Conservation (phyloP, 1,140 invertebrate genomes). For the Hylaeus anthracinus region DNA sequence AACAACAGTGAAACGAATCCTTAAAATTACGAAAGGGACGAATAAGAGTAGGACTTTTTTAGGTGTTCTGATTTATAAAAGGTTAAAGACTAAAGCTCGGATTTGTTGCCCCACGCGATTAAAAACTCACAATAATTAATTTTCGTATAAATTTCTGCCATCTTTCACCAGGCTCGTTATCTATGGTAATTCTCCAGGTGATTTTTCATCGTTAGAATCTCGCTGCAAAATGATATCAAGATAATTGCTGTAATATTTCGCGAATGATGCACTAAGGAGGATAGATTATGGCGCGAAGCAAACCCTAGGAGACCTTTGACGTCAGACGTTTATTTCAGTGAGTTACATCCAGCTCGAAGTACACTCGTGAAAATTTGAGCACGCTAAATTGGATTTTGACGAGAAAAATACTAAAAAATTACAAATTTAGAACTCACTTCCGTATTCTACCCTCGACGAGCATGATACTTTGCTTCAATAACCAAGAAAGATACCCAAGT, state of each 20-base stretch:
- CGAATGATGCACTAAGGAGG: background rate
- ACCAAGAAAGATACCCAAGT: too few species aligned
- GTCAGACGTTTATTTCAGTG: too few species aligned
- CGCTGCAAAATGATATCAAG: slow-evolving; percentile 23
- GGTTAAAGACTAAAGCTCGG: too few species aligned
- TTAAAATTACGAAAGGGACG: too few species aligned
- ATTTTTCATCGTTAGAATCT: slow-evolving; percentile 31
- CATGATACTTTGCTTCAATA: too few species aligned
- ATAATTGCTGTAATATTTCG: slow-evolving; percentile 35
- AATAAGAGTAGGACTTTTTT: too few species aligned
- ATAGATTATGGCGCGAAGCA: slow-evolving; percentile 1
- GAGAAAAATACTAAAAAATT: too few species aligned
- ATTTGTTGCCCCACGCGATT: too few species aligned
- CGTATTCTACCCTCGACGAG: too few species aligned
- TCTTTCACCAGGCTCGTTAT: background rate
- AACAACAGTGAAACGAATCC: background rate
- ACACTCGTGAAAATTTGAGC: background rate
- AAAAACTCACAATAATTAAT: background rate
- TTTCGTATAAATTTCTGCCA: slow-evolving; percentile 10
- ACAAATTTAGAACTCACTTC: too few species aligned
- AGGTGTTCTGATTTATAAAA: too few species aligned
- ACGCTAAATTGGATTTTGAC: too few species aligned
- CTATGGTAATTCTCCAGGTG: slow-evolving; percentile 28
- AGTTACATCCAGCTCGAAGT: background rate
- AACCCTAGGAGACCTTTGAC: background rate